phyloP scores from a whole-genome alignment of 2,113 vertebrate genomes.

The Lophura nycthemera region DNA sequence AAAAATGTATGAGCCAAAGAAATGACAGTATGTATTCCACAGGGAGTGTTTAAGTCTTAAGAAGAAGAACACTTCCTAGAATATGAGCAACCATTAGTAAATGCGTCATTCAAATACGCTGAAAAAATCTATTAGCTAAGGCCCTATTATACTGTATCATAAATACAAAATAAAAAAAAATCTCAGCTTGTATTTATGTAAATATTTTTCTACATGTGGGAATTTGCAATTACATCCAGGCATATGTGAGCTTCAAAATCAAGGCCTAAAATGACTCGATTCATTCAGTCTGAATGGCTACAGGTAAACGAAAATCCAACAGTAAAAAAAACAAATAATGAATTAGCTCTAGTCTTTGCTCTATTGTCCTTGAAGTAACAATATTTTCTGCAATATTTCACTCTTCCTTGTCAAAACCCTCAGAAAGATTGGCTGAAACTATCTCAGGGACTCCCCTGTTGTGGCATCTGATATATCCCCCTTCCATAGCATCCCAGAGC shows the following conservation, averaged over 20 bases:
- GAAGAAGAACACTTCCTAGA: not conserved
- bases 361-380: not conserved
- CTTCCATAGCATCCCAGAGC: not conserved
- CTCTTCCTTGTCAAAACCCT: not conserved
- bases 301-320: not conserved
- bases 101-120: not conserved
- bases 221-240: not conserved
- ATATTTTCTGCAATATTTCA: not conserved
- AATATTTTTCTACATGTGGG: not conserved
- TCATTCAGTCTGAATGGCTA: not conserved
- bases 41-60: not conserved
- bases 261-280: not conserved
- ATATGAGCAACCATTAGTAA: not conserved
- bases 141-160: fast-evolving
- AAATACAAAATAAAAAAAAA: not conserved
- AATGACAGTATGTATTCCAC: not conserved
- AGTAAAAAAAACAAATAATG: not conserved
- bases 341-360: not conserved
- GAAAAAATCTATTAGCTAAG: not conserved
- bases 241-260: not conserved
- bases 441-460: fast-evolving
- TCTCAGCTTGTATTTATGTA: not conserved
- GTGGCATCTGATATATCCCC: not conserved
- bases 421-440: not conserved
- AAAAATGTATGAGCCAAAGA: not conserved